Percentiles rank a stretch among this genome's conserved stretches.
Evolutionary conservation across 1,140 invertebrate species (phyloP).

Genomic region (Thaumatotibia leucotreta): DNA sequence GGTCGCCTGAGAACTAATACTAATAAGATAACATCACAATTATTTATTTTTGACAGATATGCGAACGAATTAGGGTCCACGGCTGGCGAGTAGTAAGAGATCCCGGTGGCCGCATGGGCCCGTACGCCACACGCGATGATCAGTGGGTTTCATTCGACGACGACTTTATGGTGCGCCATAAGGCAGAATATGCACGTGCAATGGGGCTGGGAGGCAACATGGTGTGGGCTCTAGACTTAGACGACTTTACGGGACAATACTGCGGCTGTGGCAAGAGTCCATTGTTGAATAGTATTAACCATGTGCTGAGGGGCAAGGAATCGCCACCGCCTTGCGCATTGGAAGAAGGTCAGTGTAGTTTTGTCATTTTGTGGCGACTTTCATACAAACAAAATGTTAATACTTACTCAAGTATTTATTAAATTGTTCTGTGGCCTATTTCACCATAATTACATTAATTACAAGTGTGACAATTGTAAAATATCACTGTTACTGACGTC

Average conservation of each 20-base stretch:
- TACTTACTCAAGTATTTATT: too few species aligned
- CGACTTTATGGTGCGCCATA: slow-evolving; percentile 82
- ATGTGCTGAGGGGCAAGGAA: slow-evolving; percentile 73
- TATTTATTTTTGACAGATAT: slow-evolving; percentile 78
- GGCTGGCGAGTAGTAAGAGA: slow-evolving; percentile 85
- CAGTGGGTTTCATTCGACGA: slow-evolving; percentile 94
- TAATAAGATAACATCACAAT: too few species aligned
- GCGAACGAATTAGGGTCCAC: slow-evolving; percentile 79
- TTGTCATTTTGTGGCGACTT: too few species aligned
- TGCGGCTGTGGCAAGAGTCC: slow-evolving; percentile 90
- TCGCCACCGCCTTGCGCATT: slow-evolving; percentile 60
- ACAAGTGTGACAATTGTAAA: too few species aligned
- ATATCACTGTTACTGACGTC: too few species aligned
- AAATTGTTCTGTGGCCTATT: too few species aligned
- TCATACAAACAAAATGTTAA: too few species aligned
- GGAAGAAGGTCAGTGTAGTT: slow-evolving; percentile 48
- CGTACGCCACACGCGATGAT: slow-evolving; percentile 84
- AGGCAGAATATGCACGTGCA: slow-evolving; percentile 85
- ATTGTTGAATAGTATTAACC: slow-evolving; percentile 82
- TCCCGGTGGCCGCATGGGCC: slow-evolving; percentile 83
- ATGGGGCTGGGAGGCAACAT: slow-evolving; percentile 89
- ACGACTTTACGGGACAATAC: slow-evolving; percentile 82
- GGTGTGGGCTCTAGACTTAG: slow-evolving; percentile 90
- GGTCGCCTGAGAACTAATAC: too few species aligned
- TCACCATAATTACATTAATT: too few species aligned